Evolutionary conservation across 2,113 vertebrate genomes (phyloP).

Genomic region (Copsychus sechellarum): DNA sequence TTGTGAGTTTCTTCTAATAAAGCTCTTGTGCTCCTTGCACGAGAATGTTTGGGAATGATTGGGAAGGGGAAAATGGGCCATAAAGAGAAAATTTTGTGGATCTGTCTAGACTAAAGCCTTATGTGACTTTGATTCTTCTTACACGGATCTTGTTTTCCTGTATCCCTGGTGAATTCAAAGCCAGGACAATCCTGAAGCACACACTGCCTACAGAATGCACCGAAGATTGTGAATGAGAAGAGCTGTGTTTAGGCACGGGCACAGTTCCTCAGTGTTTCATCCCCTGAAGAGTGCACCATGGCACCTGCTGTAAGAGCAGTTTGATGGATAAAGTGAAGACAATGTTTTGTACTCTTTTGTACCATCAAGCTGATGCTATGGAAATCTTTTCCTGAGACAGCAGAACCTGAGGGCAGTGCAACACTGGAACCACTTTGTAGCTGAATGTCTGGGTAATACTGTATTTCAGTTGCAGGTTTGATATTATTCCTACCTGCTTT

Average conservation of each 20-base stretch:
- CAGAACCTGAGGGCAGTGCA: not conserved
- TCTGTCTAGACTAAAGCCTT: not conserved
- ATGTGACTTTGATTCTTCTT: not conserved
- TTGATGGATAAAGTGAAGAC: not conserved
- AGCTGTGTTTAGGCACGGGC: not conserved
- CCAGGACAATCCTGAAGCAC: not conserved
- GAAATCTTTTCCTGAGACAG: not conserved
- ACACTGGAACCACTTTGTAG: not conserved
- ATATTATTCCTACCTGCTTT: not conserved
- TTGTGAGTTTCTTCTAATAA: not conserved
- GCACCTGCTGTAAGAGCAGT: not conserved
- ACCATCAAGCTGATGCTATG: not conserved
- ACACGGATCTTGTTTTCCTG: rapidly evolving
- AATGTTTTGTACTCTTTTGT: not conserved
- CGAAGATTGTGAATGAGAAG: not conserved
- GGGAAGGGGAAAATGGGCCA: not conserved
- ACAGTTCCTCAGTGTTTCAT: not conserved
- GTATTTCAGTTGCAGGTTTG: not conserved
- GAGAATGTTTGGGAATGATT: not conserved
- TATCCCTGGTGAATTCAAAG: not conserved
- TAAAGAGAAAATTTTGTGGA: not conserved
- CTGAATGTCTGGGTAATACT: not conserved
- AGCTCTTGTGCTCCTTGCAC: not conserved
- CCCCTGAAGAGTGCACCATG: not conserved
- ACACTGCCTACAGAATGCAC: not conserved